A percentile compares a stretch with the other conserved stretches of the same genome.
These are phyloP conservation scores for Mesorhabditis belari DNA, from an alignment of 2,888 invertebrate genomes.

Conservation along the genomic window DNA sequence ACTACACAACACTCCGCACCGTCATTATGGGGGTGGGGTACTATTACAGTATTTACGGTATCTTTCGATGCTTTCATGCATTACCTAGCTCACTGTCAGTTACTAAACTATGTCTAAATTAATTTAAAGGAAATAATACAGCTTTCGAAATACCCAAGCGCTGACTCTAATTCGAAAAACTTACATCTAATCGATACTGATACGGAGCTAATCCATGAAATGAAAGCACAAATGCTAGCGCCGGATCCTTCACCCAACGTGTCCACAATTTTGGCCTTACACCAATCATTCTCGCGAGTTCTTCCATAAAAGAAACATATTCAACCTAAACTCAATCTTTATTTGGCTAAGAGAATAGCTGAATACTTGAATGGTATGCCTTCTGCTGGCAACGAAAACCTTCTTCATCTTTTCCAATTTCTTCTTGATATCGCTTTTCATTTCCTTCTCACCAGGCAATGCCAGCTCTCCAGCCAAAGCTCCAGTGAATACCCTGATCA, in stretches of 20 bases:
- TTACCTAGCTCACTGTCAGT: no score
- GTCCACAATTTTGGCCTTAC: not conserved
- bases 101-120: no score
- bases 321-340: not conserved
- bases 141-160: no score
- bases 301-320: not conserved
- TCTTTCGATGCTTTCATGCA: no score
- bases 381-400: constrained; percentile 33
- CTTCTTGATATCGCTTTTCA: constrained; percentile 53
- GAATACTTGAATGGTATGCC: constrained; percentile 56
- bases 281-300: not conserved
- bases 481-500: not conserved
- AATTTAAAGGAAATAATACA: no score
- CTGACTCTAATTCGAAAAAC: no score
- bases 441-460: constrained; percentile 50
- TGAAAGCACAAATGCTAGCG: not conserved
- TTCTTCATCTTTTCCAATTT: constrained; percentile 42
- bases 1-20: no score
- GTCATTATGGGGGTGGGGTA: no score
- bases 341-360: no score
- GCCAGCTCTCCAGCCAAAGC: constrained; percentile 27
- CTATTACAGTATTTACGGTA: no score
- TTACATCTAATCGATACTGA: not conserved
- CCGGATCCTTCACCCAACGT: not conserved
- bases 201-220: not conserved